Evolutionary conservation across 1,140 invertebrate species (phyloP), one percentile per base, ranked within the genome.

Genomic region (Drosophila insularis): DNA sequence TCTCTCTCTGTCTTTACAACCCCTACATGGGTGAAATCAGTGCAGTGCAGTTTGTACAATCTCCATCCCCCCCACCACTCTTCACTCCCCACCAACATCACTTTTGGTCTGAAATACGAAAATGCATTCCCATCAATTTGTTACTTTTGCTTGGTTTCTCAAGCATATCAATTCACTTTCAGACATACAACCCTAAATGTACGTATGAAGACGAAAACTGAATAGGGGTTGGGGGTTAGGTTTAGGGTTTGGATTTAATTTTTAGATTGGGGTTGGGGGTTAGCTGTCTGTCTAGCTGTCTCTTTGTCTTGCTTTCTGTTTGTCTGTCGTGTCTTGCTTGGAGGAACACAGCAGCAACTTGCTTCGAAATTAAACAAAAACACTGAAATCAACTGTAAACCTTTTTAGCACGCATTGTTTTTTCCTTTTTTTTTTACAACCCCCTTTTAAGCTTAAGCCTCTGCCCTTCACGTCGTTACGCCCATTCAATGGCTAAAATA

Each of bases 91-190:
- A 10, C 17, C 17, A 8, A 2, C 43, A 50, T 10, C 17, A 2
- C 17, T 5, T 50, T 50, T 21, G 17, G 43, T 21, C 7, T 19
- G 43, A 50, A 21, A 50, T 37, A 50, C 43, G 43, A 50, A 67
- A 85, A 72, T 86, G 68, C 82, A 87, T 78, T 87, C 68, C 81
- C 56, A 39, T 72, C 68, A 75, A 75, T 78, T 81, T 71, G 82
- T 87, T 86, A 81, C 82, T 81, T 79, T 86, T 79, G 69, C 82
- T 64, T 72, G 82, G 82, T 87, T 87, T 87, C 82, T 87, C 82
- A 87, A 87, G 82, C 82, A 87, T 87, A 87, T 87, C 82, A 87
- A 87, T 87, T 87, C 80, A 66, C 79, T 87, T 82, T 87, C 43
- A 21, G 43, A 17, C 43, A 50, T 78, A 63, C 72, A 75, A 53